A percentile compares a stretch with the other conserved stretches of the same genome.
phyloP scores from a whole-genome alignment of 2,113 vertebrate genomes.

The Tragelaphus strepsiceros region DNA sequence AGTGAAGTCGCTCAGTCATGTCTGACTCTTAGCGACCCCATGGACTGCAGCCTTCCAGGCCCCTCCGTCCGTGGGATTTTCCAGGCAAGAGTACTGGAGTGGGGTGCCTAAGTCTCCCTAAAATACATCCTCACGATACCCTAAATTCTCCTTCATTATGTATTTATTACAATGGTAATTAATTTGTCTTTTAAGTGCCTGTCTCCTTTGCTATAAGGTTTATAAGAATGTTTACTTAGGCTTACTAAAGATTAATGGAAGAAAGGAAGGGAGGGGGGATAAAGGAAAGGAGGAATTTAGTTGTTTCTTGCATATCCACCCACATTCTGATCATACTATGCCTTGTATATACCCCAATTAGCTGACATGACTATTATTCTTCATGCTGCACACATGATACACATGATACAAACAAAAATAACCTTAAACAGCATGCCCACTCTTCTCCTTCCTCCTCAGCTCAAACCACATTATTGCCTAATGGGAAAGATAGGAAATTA shows the following conservation, averaged over 20 bases:
- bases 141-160: slow-evolving; percentile 17
- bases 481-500: slow-evolving; percentile 68
- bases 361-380: not conserved
- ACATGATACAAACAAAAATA: slow-evolving; percentile 60
- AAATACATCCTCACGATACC: not conserved
- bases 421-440: slow-evolving; percentile 47
- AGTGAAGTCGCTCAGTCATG: too few relatives aligned
- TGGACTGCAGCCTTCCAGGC: too few relatives aligned
- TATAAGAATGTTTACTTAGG: slow-evolving; percentile 11
- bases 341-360: not conserved
- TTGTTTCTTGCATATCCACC: not conserved
- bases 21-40: too few relatives aligned
- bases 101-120: slow-evolving; percentile 1
- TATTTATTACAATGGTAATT: slow-evolving; percentile 46
- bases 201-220: not conserved
- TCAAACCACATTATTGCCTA: slow-evolving; percentile 55
- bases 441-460: slow-evolving; percentile 44
- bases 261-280: not conserved
- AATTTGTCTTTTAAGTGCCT: slow-evolving; percentile 17
- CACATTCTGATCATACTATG: not conserved
- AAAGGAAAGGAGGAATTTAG: not conserved
- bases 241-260: slow-evolving; percentile 42
- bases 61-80: too few relatives aligned
- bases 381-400: not conserved
- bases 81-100: too few relatives aligned